Conservation (phyloP, 2,113 vertebrate species). For the Pterocles gutturalis region DNA sequence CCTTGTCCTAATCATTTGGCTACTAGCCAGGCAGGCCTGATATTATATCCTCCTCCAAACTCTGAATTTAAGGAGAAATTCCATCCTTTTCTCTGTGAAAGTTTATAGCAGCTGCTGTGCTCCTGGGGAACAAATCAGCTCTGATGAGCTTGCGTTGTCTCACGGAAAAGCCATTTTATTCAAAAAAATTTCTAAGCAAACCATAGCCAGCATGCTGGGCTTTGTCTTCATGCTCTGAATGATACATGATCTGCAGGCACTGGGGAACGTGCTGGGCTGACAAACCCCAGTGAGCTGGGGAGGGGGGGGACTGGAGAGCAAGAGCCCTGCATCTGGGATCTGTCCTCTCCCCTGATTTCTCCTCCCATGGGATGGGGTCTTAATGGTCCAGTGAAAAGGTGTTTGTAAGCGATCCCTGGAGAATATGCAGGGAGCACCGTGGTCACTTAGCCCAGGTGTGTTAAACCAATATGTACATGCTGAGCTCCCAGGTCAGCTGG, state of each 20-base stretch:
- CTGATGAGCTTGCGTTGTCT: slow-evolving; percentile 40
- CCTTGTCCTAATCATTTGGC: slow-evolving; percentile 34
- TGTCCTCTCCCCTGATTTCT: neutral
- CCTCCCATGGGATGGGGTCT: neutral
- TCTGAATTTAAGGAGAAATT: slow-evolving; percentile 41
- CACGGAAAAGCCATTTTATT: slow-evolving; percentile 53
- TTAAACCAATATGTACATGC: fast-evolving
- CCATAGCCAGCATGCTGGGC: neutral
- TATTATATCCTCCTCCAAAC: slow-evolving; percentile 2
- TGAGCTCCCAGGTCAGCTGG: neutral
- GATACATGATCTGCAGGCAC: neutral
- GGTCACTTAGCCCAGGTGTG: neutral
- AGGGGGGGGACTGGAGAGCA: neutral
- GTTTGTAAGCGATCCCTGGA: neutral
- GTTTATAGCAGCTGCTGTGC: slow-evolving; percentile 49
- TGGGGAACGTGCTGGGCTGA: neutral
- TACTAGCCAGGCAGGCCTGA: neutral
- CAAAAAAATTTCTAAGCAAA: neutral
- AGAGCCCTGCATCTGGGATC: neutral
- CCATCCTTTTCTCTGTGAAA: slow-evolving; percentile 5
- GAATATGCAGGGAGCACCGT: neutral
- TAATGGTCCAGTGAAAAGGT: neutral
- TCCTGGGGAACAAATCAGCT: slow-evolving; percentile 58
- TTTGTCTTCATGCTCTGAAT: neutral
- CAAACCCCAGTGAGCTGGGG: neutral